Evolutionary conservation across 2,888 invertebrate species (phyloP).

Genomic region (Spialia ferax): DNA sequence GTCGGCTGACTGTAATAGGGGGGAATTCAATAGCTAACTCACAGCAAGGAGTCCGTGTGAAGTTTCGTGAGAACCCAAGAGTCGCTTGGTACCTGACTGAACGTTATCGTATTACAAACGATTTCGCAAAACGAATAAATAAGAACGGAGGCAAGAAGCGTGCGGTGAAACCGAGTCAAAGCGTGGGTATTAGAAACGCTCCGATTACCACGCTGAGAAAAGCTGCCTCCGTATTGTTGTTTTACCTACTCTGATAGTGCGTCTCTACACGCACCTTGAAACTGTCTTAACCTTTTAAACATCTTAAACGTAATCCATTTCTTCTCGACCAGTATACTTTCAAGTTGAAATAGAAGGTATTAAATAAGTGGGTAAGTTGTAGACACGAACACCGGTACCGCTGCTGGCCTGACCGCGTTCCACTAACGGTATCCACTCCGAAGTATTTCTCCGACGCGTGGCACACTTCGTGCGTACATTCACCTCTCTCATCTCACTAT

Average conservation of each 20-base stretch:
- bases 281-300: neutral
- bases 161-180: slow-evolving; percentile 85
- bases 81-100: slow-evolving; percentile 71
- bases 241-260: slow-evolving; percentile 23
- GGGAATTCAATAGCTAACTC: slow-evolving; percentile 79
- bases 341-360: slow-evolving; percentile 15
- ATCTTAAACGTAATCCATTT: neutral
- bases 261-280: slow-evolving; percentile 13
- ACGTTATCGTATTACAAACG: slow-evolving; percentile 86
- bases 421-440: slow-evolving; percentile 84
- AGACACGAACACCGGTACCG: slow-evolving; percentile 68
- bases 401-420: slow-evolving; percentile 83
- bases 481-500: slow-evolving; percentile 80
- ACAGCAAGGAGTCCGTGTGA: slow-evolving; percentile 77
- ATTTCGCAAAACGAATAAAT: slow-evolving; percentile 85
- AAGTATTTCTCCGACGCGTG: slow-evolving; percentile 83
- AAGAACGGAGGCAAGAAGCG: slow-evolving; percentile 84
- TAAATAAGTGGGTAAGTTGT: slow-evolving; percentile 53
- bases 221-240: slow-evolving; percentile 49
- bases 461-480: slow-evolving; percentile 85
- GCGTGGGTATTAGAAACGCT: slow-evolving; percentile 86
- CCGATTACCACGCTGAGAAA: slow-evolving; percentile 80
- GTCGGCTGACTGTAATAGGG: slow-evolving; percentile 63
- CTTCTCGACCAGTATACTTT: neutral
- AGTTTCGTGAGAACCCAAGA: slow-evolving; percentile 77